Percentiles rank a stretch among this genome's conserved stretches.
Evolutionary conservation across 1,140 invertebrate genomes (phyloP).

Genomic region (Zeugodacus cucurbitae): DNA sequence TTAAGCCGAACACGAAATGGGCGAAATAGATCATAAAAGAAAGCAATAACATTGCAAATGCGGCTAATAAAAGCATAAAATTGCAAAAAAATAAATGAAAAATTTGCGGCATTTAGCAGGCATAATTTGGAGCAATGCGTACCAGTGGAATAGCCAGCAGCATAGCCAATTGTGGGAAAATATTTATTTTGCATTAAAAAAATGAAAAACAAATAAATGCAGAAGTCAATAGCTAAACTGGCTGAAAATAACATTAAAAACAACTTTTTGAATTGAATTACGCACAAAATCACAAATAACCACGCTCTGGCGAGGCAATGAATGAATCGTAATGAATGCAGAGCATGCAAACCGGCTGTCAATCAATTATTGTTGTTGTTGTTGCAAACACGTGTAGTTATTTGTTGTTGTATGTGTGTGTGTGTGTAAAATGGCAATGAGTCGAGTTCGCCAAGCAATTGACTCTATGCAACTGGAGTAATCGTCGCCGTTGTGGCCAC

Average conservation of each 20-base stretch:
- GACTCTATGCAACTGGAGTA: not conserved
- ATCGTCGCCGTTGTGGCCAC: not conserved
- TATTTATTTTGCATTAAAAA: not conserved
- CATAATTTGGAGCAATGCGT: not conserved
- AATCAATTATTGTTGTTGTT: not conserved
- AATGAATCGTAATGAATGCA: not conserved
- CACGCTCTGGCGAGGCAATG: not conserved
- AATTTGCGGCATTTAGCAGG: not conserved
- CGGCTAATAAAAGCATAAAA: not conserved
- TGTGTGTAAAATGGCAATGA: not conserved
- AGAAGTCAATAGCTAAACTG: not conserved
- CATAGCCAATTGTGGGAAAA: slow-evolving; percentile 3
- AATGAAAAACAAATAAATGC: not conserved
- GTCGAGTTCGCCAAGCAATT: not conserved
- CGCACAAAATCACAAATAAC: too few species aligned
- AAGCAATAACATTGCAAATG: not conserved
- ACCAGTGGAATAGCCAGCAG: not conserved
- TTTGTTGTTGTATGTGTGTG: not conserved
- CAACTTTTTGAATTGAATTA: not conserved
- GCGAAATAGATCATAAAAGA: slow-evolving; percentile 12
- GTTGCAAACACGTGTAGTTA: not conserved
- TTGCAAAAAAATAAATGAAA: not conserved
- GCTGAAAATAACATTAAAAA: not conserved
- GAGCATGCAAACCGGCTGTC: slow-evolving; percentile 15
- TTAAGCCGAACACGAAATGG: slow-evolving; percentile 8